A percentile compares a stretch with the other conserved stretches of the same genome.
These are phyloP conservation scores for Mesopsocus fuscifrons DNA, from an alignment of 2,888 invertebrate species.

Conservation along the genomic window DNA sequence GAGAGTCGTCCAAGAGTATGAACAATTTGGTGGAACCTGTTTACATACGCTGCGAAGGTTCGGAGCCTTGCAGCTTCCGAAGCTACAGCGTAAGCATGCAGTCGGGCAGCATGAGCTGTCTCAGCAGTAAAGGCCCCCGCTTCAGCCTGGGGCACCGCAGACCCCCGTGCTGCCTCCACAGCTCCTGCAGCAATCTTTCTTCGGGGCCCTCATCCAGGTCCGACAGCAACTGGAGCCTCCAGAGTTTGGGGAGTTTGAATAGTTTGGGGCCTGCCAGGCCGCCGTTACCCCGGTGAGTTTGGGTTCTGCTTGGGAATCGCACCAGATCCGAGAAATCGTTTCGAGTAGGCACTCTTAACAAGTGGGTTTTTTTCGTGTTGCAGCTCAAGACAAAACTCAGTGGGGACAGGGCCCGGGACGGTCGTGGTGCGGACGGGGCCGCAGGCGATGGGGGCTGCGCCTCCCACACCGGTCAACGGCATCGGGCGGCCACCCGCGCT, in stretches of 20 bases:
- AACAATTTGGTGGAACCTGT: background rate
- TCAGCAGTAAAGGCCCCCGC: slow-evolving; percentile 2
- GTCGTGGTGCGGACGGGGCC: background rate
- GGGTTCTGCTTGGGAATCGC: too few species aligned
- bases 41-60: background rate
- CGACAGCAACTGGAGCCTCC: slow-evolving; percentile 7
- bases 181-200: background rate
- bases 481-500: slow-evolving; percentile 18
- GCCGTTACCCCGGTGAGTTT: slow-evolving; percentile 6
- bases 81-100: background rate
- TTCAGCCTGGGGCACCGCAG: background rate
- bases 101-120: background rate
- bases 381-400: too few species aligned
- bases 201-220: background rate
- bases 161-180: slow-evolving; percentile 1
- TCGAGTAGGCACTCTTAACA: too few species aligned
- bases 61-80: background rate
- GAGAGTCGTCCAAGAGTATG: slow-evolving; percentile 3
- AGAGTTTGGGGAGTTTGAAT: background rate
- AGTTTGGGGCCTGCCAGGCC: background rate
- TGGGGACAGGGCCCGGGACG: too few species aligned
- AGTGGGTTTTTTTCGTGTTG: too few species aligned
- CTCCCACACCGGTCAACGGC: slow-evolving; percentile 5
- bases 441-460: background rate
- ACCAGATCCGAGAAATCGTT: too few species aligned